Evolutionary conservation across 2,888 invertebrate species (phyloP).

Genomic region (Spisula solida): DNA sequence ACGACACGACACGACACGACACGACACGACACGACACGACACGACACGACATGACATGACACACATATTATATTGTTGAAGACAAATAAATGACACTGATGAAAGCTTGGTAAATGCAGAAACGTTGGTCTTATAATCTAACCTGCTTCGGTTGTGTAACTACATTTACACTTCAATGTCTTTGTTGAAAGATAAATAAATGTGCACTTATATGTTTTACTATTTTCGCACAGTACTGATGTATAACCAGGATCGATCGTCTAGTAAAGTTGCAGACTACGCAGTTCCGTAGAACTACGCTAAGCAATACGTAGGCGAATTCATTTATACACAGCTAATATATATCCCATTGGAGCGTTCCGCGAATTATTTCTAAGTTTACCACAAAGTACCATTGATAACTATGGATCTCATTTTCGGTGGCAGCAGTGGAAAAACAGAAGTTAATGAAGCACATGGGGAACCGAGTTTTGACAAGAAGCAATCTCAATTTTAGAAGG

Average conservation of each 20-base stretch:
- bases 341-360: background rate
- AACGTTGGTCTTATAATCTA: too few relatives aligned
- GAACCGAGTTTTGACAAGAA: slow-evolving; percentile 39
- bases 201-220: background rate
- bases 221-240: background rate
- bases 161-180: too few relatives aligned
- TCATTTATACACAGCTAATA: slow-evolving; percentile 11
- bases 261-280: background rate
- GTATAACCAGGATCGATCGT: background rate
- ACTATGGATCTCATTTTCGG: slow-evolving; percentile 19
- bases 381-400: slow-evolving; percentile 12
- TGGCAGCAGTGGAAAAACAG: background rate
- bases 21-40: too few relatives aligned
- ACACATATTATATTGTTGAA: too few relatives aligned
- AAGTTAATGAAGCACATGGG: slow-evolving; percentile 30
- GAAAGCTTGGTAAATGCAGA: too few relatives aligned
- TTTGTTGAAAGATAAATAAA: too few relatives aligned
- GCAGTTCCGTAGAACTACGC: background rate
- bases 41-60: too few relatives aligned
- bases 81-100: too few relatives aligned
- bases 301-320: slow-evolving; percentile 20
- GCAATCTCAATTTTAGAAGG: slow-evolving; percentile 33
- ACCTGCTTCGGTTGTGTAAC: too few relatives aligned
- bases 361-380: slow-evolving; percentile 13
- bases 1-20: too few relatives aligned